Evolutionary conservation across 2,888 invertebrate genomes (phyloP).

Genomic region (Parnassius mnemosyne): DNA sequence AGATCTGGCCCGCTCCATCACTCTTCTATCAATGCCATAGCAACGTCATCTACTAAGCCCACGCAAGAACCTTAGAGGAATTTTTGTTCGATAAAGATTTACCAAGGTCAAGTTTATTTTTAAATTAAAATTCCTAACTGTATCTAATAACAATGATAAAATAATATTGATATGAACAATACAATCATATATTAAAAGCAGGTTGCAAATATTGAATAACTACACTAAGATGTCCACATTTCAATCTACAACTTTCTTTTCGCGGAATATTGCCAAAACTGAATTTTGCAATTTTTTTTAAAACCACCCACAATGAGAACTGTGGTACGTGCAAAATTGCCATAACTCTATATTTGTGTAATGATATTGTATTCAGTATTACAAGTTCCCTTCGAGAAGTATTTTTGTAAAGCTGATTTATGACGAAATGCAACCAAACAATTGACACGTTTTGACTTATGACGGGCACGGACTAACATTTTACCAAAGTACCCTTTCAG

Average conservation of each 20-base stretch:
- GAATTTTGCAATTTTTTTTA: conserved; percentile 55
- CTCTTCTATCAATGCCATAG: conserved; percentile 61
- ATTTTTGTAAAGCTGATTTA: conserved; percentile 74
- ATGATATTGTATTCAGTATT: conserved; percentile 75
- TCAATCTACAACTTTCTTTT: conserved; percentile 64
- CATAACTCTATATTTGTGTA: conserved; percentile 79
- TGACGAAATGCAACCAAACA: conserved; percentile 74
- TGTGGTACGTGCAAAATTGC: conserved; percentile 70
- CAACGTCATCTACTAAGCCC: conserved; percentile 28
- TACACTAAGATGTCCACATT: conserved; percentile 38
- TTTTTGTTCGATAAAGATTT: conserved; percentile 3
- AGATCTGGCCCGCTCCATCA: conserved; percentile 67
- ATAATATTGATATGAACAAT: conserved; percentile 15
- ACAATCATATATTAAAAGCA: conserved; percentile 44
- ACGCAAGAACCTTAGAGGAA: conserved; percentile 2
- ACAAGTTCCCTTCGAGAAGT: conserved; percentile 57
- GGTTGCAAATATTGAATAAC: conserved; percentile 58
- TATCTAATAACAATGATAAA: conserved; percentile 8
- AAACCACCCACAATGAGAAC: conserved; percentile 68
- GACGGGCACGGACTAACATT: conserved; percentile 55
- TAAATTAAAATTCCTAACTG: background rate
- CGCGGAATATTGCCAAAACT: conserved; percentile 52
- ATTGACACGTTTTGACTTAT: conserved; percentile 70
- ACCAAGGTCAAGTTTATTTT: conserved; percentile 19
- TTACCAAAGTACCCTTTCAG: conserved; percentile 72